These are phyloP conservation scores for Edolisoma coerulescens DNA, from an alignment of 2,113 vertebrate genomes.

Conservation along the genomic window DNA sequence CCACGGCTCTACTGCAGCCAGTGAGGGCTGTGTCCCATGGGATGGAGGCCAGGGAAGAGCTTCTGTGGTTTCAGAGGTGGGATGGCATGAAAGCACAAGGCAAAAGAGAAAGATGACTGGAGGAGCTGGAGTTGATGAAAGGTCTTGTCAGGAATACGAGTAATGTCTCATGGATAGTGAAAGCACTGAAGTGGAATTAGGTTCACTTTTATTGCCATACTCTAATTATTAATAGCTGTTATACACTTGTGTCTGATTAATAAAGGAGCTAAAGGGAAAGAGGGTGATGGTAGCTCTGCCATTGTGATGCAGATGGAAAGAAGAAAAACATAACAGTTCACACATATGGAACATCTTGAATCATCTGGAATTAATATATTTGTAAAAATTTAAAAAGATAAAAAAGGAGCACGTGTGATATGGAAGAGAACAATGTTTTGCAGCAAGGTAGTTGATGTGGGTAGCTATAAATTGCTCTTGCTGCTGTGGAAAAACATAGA, in stretches of 20 bases:
- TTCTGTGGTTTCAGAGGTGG: neutral
- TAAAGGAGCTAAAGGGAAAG: neutral
- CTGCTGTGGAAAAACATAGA: neutral
- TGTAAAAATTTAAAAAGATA: neutral
- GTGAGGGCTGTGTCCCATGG: fast-evolving
- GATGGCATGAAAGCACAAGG: neutral
- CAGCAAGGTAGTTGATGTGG: neutral
- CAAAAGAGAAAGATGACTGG: neutral
- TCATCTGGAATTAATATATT: neutral
- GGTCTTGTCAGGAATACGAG: neutral
- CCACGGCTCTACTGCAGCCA: neutral
- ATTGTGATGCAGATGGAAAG: neutral
- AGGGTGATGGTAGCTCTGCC: neutral
- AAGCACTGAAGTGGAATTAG: neutral
- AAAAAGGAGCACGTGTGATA: neutral
- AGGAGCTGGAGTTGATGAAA: neutral
- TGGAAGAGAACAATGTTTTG: neutral
- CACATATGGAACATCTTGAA: neutral
- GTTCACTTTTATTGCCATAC: neutral
- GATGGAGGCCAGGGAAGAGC: neutral
- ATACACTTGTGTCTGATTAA: neutral
- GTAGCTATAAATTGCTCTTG: neutral
- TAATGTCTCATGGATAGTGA: neutral
- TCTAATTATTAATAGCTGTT: neutral
- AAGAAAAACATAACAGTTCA: neutral